phyloP scores from a whole-genome alignment of 2,113 vertebrate genomes.

The Dunckerocampus dactyliophorus region DNA sequence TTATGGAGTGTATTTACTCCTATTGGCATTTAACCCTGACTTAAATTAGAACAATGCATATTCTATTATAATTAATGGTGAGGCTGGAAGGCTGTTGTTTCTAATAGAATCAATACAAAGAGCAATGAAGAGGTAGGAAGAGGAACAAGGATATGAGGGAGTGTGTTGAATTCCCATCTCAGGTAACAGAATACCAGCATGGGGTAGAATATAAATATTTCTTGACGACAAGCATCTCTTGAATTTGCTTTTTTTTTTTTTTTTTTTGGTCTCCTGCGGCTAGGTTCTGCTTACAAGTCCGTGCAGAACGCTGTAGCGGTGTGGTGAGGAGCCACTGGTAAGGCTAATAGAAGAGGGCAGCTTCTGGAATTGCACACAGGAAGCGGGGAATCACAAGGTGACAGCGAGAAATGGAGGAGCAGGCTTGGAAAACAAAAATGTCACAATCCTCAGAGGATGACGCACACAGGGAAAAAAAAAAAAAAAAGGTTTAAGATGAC shows the following conservation, averaged over 20 bases:
- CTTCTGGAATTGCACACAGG: slow-evolving; percentile 14
- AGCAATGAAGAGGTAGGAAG: neutral
- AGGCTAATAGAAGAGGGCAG: slow-evolving; percentile 18
- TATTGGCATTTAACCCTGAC: too few species aligned
- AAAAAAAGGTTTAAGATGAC: slow-evolving; percentile 6
- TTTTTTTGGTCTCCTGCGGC: slow-evolving; percentile 12
- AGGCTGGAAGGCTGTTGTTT: slow-evolving; percentile 31
- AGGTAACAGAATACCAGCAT: slow-evolving; percentile 15
- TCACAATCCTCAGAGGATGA: neutral
- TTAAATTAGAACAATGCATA: neutral
- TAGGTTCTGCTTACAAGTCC: slow-evolving; percentile 20
- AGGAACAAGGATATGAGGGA: slow-evolving; percentile 7
- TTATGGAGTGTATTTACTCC: too few species aligned
- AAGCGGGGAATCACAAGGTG: slow-evolving; percentile 20
- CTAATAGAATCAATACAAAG: slow-evolving; percentile 31
- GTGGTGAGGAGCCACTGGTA: slow-evolving; percentile 1
- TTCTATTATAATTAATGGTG: neutral
- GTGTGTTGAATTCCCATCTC: slow-evolving; percentile 10
- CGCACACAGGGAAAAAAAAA: slow-evolving; percentile 4
- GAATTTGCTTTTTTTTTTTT: slow-evolving; percentile 20
- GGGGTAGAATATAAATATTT: slow-evolving; percentile 21
- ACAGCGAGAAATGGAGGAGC: slow-evolving; percentile 12
- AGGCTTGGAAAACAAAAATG: slow-evolving; percentile 20
- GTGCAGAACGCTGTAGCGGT: slow-evolving; percentile 19
- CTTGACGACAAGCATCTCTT: slow-evolving; percentile 23